Conservation (phyloP, 2,113 vertebrate species). For the Labeo catla region DNA sequence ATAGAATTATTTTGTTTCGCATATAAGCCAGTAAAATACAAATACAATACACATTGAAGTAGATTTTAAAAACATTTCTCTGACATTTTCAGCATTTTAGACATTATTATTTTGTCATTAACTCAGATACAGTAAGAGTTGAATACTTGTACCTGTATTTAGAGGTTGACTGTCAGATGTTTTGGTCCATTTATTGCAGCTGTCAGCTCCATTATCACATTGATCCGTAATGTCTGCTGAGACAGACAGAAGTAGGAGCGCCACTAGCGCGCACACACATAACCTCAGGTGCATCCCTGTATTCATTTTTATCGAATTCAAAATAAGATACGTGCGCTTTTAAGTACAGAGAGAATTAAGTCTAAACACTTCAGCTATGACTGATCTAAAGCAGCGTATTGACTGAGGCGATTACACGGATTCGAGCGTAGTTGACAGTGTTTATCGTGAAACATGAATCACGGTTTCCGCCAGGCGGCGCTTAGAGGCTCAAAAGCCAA, state of each 20-base stretch:
- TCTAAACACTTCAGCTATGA: background rate
- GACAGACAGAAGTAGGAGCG: conserved; percentile 14
- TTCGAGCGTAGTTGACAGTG: background rate
- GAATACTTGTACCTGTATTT: background rate
- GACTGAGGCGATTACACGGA: background rate
- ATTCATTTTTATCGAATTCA: background rate
- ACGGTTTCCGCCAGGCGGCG: background rate
- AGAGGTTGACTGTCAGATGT: background rate
- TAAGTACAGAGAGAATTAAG: background rate
- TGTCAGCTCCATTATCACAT: background rate
- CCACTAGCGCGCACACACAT: background rate
- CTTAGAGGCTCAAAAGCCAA: background rate
- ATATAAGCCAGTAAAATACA: background rate
- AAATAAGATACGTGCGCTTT: background rate
- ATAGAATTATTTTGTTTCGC: background rate
- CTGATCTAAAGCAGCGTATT: background rate
- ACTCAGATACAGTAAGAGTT: too few relatives aligned
- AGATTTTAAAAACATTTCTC: background rate
- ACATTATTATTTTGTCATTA: background rate
- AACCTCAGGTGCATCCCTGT: too few relatives aligned
- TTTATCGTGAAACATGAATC: background rate
- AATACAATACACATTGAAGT: background rate
- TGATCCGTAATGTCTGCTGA: background rate
- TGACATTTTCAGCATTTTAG: background rate
- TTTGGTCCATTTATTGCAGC: conserved; percentile 4